Evolutionary conservation across 2,888 invertebrate genomes (phyloP).

Genomic region (Amiota communis): DNA sequence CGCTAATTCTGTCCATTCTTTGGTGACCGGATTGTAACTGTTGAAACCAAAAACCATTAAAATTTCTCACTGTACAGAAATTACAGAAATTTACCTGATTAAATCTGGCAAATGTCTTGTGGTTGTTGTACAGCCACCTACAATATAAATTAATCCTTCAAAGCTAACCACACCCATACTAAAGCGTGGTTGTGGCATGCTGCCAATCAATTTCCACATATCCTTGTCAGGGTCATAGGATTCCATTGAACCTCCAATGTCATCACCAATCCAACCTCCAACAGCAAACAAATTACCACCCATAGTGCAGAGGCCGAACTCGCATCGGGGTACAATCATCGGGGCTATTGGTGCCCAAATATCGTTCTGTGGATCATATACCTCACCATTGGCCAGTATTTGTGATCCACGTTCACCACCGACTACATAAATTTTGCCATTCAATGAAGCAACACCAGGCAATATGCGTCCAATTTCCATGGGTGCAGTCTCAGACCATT

Average conservation of each 20-base stretch:
- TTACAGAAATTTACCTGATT: slow-evolving; percentile 72
- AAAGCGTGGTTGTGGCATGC: slow-evolving; percentile 88
- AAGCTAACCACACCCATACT: slow-evolving; percentile 91
- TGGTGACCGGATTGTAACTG: slow-evolving; percentile 86
- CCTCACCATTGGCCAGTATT: slow-evolving; percentile 90
- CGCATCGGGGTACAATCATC: slow-evolving; percentile 90
- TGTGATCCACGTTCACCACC: slow-evolving; percentile 94
- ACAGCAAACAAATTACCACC: slow-evolving; percentile 89
- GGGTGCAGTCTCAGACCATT: slow-evolving; percentile 86
- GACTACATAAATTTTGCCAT: slow-evolving; percentile 90
- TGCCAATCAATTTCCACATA: slow-evolving; percentile 84
- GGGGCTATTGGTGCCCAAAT: slow-evolving; percentile 79
- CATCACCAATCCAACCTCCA: slow-evolving; percentile 95
- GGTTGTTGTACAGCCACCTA: slow-evolving; percentile 90
- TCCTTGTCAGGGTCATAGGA: slow-evolving; percentile 86
- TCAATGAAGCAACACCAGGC: slow-evolving; percentile 88
- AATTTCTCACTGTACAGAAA: neutral
- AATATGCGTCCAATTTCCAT: slow-evolving; percentile 90
- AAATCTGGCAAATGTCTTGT: slow-evolving; percentile 87
- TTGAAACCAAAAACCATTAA: neutral
- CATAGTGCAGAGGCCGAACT: slow-evolving; percentile 89
- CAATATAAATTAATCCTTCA: slow-evolving; percentile 82
- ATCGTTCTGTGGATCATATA: slow-evolving; percentile 82
- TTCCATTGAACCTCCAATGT: slow-evolving; percentile 91
- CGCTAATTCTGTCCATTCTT: slow-evolving; percentile 84